These are phyloP conservation scores for Protula sp. DNA, from an alignment of 2,888 invertebrate species.

Conservation along the genomic window DNA sequence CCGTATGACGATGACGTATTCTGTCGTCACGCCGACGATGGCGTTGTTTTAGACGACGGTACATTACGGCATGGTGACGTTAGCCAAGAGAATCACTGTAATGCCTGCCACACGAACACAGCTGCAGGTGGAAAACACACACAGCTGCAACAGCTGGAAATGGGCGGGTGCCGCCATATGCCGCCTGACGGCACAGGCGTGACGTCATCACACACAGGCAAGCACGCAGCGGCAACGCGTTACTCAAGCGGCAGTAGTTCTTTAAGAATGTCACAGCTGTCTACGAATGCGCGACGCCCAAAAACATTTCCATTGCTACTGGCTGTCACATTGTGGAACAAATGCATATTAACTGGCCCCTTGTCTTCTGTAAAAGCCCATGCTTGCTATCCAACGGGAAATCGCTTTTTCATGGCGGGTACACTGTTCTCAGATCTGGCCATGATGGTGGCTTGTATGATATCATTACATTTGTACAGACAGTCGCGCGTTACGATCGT, in stretches of 20 bases:
- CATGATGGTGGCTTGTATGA: conserved; percentile 11
- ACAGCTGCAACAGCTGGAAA: too few relatives aligned
- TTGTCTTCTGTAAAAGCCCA: conserved; percentile 15
- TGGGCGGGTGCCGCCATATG: too few relatives aligned
- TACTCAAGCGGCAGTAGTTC: too few relatives aligned
- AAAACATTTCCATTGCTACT: conserved; percentile 14
- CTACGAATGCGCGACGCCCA: too few relatives aligned
- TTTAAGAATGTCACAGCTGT: too few relatives aligned
- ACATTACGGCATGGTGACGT: conserved; percentile 10
- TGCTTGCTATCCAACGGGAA: conserved; percentile 16
- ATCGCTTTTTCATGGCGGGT: conserved; percentile 15
- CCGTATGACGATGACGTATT: neutral
- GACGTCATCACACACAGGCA: too few relatives aligned
- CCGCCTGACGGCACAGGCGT: too few relatives aligned
- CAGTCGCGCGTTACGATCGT: conserved; percentile 15
- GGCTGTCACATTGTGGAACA: conserved; percentile 17
- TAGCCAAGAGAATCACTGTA: neutral
- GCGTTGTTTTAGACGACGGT: conserved; percentile 12
- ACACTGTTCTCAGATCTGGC: conserved; percentile 6
- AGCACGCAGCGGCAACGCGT: too few relatives aligned
- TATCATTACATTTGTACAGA: conserved; percentile 4
- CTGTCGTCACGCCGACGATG: neutral
- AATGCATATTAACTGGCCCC: conserved; percentile 13
- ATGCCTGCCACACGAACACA: neutral
- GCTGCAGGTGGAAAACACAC: neutral